Base-by-base conservation (phyloP, 2,113 vertebrate species). In the Mola mola region DNA sequence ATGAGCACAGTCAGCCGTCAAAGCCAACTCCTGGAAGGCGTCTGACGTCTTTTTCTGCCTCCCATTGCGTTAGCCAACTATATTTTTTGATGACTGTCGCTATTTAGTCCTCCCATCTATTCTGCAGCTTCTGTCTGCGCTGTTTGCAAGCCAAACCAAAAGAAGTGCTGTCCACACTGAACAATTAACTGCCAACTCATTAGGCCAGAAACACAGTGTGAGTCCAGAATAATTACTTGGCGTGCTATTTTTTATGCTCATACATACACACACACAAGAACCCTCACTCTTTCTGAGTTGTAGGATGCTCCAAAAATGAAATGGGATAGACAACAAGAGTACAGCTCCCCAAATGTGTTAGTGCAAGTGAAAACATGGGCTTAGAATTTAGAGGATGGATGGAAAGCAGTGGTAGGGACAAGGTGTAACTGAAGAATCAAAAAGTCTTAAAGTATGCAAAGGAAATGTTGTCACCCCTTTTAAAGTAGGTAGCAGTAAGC, bases 171-270 rank as follows among this genome's bases (percentile, higher is more conserved):
- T 65, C 74, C 44, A 21, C 58, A 82, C 74, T 55, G 31, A 13
- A 66, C 72, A 80, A 85, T 83, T 83, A 83, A 61, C 57, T 19
- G 21, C 66, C 62, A 70, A 71, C 69, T 86, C 78, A 83, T 87
- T 88, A 87, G 75, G 25, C 74, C 52, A 37, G 63, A 56, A 80
- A 86, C 72, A 6, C 57, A 56, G 64, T 72, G 70, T 75, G 72
- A 82, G 73, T 80, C 52, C 41, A 40, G n/a, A 73, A 63, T 87
- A 81, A 81, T 83, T 69, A 73, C 58, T 55, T 43, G 33, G 50
- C 49, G 47, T 34, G 6, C n/a, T 38, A 47, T 44, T 31, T 64
- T 20, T 11, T 38, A 61, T 26, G 42, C 26, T 50, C 24, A 43
- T 26, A 25, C 16, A 24, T 37, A 65, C 29, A 60, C 13, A 71